phyloP scores from a whole-genome alignment of 92 coral and sea anemone genomes.

The Epizoanthus fatuus region DNA sequence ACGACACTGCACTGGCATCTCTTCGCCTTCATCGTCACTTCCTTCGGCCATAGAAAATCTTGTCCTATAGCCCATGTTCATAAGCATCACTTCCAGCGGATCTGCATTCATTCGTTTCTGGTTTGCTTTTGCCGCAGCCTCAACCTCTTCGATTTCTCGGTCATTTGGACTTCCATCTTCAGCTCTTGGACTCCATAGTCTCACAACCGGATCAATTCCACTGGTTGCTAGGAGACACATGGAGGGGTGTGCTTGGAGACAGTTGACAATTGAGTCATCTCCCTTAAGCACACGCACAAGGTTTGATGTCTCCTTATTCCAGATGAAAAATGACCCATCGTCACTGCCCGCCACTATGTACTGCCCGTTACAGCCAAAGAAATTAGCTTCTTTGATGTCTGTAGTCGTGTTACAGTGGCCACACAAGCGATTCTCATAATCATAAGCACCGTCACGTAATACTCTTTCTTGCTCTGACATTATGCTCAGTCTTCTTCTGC shows the following conservation, averaged over 20 bases:
- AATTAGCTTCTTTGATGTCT: slow-evolving; percentile 97
- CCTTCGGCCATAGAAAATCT: slow-evolving; percentile 88
- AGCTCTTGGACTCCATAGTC: slow-evolving; percentile 96
- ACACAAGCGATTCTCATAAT: slow-evolving; percentile 90
- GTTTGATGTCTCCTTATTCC: slow-evolving; percentile 96
- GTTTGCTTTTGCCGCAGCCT: slow-evolving; percentile 97
- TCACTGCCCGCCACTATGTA: slow-evolving; percentile 99
- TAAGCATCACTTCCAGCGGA: slow-evolving; percentile 97
- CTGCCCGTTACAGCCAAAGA: slow-evolving; percentile 97
- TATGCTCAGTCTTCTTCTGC: slow-evolving; percentile 80
- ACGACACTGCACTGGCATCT: slow-evolving; percentile 87
- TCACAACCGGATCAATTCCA: slow-evolving; percentile 97
- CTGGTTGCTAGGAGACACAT: slow-evolving; percentile 96
- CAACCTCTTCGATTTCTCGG: slow-evolving; percentile 87
- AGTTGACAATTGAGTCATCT: slow-evolving; percentile 98
- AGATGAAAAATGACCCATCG: slow-evolving; percentile 96
- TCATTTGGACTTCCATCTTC: slow-evolving; percentile 70
- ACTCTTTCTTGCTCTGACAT: slow-evolving; percentile 87
- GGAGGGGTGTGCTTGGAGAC: slow-evolving; percentile 98
- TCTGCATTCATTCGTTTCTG: slow-evolving; percentile 99
- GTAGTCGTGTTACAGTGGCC: slow-evolving; percentile 99
- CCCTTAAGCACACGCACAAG: slow-evolving; percentile 93
- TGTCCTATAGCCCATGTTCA: slow-evolving; percentile 95
- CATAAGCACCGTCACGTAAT: slow-evolving; percentile 80
- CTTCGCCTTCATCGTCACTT: slow-evolving; percentile 90